phyloP scores from a whole-genome alignment of 1,140 invertebrate species.

The Drosophila melanica region DNA sequence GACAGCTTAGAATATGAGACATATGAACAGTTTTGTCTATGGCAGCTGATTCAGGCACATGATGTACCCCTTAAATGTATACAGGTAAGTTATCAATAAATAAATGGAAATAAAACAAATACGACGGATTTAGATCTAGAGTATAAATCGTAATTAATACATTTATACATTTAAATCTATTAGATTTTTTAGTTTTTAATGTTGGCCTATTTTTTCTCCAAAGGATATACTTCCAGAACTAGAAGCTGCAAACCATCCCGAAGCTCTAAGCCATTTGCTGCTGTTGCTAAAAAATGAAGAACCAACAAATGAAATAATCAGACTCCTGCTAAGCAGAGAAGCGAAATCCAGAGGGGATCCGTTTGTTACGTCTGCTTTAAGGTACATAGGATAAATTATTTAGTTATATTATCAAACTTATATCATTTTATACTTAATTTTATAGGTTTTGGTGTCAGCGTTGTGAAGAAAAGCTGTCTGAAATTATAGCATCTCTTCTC shows the following conservation, averaged over 20 bases:
- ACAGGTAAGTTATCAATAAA: conserved; percentile 86
- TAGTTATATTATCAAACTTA: not conserved
- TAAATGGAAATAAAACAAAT: not conserved
- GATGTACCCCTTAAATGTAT: conserved; percentile 95
- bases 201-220: conserved; percentile 21
- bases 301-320: conserved; percentile 93
- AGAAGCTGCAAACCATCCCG: conserved; percentile 94
- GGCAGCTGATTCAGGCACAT: conserved; percentile 97
- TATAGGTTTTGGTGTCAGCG: conserved; percentile 93
- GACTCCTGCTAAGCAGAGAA: conserved; percentile 92
- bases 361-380: conserved; percentile 94
- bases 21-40: conserved; percentile 97
- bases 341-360: conserved; percentile 89
- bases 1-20: conserved; percentile 97
- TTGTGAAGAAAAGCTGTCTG: conserved; percentile 94
- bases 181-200: no score
- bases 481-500: conserved; percentile 91
- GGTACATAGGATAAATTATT: conserved; percentile 70
- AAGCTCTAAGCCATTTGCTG: conserved; percentile 95
- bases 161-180: no score
- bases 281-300: conserved; percentile 96
- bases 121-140: not conserved
- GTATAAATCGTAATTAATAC: no score
- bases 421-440: not conserved
- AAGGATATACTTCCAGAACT: conserved; percentile 91